Evolutionary conservation across 2,113 vertebrate genomes (phyloP).

Genomic region (Callithrix jacchus): DNA sequence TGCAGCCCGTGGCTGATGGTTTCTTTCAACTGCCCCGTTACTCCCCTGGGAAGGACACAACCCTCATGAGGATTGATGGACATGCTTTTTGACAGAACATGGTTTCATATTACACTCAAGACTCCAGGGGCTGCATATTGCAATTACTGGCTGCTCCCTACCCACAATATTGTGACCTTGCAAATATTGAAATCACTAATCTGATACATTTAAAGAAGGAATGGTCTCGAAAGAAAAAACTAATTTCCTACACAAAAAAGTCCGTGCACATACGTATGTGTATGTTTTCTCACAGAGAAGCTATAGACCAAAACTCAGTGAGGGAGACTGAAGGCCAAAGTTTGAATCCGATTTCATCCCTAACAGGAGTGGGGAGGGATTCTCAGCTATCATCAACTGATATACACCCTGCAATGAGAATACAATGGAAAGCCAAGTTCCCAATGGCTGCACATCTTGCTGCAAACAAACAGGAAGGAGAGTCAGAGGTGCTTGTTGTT

Average conservation of each 20-base stretch:
- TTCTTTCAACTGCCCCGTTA: conserved; percentile 80
- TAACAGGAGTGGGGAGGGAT: background rate
- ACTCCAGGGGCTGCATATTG: conserved; percentile 67
- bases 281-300: background rate
- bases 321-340: conserved; percentile 8
- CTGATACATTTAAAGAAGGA: conserved; percentile 44
- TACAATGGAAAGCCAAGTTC: conserved; percentile 54
- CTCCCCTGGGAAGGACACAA: conserved; percentile 81
- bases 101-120: conserved; percentile 76
- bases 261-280: conserved; percentile 48
- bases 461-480: conserved; percentile 42
- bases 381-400: background rate
- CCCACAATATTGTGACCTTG: conserved; percentile 22
- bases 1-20: conserved; percentile 78
- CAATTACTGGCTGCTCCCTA: conserved; percentile 62
- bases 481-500: background rate
- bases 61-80: conserved; percentile 79
- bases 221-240: conserved; percentile 19
- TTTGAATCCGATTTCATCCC: background rate
- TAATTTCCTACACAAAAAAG: conserved; percentile 50
- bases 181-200: conserved; percentile 31
- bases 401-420: background rate
- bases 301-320: conserved; percentile 24
- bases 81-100: conserved; percentile 75
- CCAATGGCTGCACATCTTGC: conserved; percentile 28